A percentile compares a stretch with the other conserved stretches of the same genome.
Evolutionary conservation across 2,888 invertebrate genomes (phyloP).

Genomic region (Diarsia mendica): DNA sequence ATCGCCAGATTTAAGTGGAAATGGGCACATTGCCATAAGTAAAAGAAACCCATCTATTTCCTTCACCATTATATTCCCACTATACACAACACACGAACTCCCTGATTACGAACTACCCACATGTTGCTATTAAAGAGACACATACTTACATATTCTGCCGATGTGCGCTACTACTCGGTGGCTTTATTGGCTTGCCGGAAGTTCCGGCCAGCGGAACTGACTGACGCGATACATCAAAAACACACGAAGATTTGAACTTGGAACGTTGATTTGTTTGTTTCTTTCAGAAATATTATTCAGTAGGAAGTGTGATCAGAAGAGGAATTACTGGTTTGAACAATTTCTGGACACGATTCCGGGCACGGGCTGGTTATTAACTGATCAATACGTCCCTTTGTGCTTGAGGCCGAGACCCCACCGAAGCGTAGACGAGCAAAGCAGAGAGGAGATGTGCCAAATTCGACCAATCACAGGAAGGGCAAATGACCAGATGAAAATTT

Average conservation of each 20-base stretch:
- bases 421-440: no score
- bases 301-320: neutral
- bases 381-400: neutral
- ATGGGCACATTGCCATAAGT: no score
- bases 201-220: conserved; percentile 77
- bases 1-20: no score
- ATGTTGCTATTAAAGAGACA: conserved; percentile 46
- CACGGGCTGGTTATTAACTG: neutral
- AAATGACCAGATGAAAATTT: no score
- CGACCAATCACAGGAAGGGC: no score
- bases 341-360: neutral
- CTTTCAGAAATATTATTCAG: conserved; percentile 43
- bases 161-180: conserved; percentile 45
- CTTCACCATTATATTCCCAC: neutral
- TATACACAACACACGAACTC: neutral
- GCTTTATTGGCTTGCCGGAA: conserved; percentile 73
- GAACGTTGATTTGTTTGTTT: conserved; percentile 55
- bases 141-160: conserved; percentile 38
- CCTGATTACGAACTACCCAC: conserved; percentile 48
- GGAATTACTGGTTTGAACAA: neutral
- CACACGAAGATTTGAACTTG: conserved; percentile 54
- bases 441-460: no score
- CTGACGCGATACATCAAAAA: conserved; percentile 73
- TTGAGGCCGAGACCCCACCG: no score
- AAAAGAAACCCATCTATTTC: no score